Evolutionary conservation across 2,888 invertebrate species (phyloP), one percentile per base, ranked within the genome.

Genomic region (Eupithecia abbreviata): DNA sequence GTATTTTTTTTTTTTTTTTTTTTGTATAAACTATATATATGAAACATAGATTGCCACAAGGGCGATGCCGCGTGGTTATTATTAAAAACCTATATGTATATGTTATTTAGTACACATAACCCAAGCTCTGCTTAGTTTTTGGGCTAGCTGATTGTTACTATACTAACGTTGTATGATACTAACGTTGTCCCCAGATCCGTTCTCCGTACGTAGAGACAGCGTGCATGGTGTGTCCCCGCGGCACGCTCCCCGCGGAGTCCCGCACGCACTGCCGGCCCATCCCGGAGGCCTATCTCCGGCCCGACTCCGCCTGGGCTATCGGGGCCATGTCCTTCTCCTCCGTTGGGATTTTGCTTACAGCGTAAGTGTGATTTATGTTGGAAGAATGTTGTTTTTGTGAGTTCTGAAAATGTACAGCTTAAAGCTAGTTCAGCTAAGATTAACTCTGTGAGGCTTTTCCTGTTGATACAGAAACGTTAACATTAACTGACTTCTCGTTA

Each of bases 241-340:
- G 98, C 45, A 98, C 97, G 0, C 93, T 98, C 55, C 99, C 99
- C 0, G 97, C 98, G 89, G 93, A 93, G 0, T 96, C 96, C 71
- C 97, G 98, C 83, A 96, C 97, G 43, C 94, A 93, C 83, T 98
- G 98, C 91, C 96, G 96, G 15, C 96, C 96, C 76, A 97, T 98
- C 81, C 97, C 98, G 0, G 98, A 98, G 92, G 97, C 97, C 75
- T 98, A 97, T 90, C 95, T 98, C 78, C 95, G 97, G 41, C 96
- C 97, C 13, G 97, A 97, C 88, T 98, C 98, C 80, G 97, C 97
- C 71, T 98, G 98, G 97, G 98, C 98, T 5, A 98, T 99, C 78
- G 98, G 98, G 0, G 98, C 98, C 13, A 98, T 99, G 98, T 96
- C 97, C 12, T 97, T 98, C 88, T 98, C 98, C 51, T 96, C 97